phyloP scores from a whole-genome alignment of 1,140 invertebrate genomes.

The Acromyrmex heyeri region DNA sequence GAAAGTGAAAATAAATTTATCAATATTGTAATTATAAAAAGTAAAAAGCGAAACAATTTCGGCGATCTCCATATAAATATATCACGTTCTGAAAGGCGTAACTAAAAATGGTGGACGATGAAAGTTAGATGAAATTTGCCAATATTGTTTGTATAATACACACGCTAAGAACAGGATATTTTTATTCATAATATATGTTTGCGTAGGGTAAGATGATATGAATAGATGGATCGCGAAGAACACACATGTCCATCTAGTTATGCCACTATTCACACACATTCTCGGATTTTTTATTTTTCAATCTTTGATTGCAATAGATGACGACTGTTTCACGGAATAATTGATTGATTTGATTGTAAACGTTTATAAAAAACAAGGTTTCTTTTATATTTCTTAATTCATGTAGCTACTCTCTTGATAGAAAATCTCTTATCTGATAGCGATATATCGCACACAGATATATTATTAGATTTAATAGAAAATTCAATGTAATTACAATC shows the following conservation, averaged over 20 bases:
- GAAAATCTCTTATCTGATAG: background rate
- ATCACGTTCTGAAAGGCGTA: too few relatives aligned
- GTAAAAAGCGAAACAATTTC: background rate
- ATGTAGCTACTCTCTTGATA: background rate
- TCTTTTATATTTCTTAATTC: background rate
- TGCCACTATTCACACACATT: background rate
- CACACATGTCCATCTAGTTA: conserved; percentile 16
- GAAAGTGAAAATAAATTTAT: background rate
- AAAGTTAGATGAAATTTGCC: background rate
- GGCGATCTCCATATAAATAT: conserved; percentile 9
- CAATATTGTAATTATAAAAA: background rate
- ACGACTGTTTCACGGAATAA: conserved; percentile 30
- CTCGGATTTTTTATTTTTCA: background rate
- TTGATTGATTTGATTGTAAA: background rate
- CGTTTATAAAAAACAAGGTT: background rate
- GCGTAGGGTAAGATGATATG: background rate
- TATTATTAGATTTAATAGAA: background rate
- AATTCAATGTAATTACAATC: conserved; percentile 9
- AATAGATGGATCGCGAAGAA: background rate
- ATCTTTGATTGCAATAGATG: background rate
- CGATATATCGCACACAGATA: background rate
- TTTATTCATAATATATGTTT: background rate
- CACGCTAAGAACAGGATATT: background rate
- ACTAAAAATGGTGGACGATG: background rate
- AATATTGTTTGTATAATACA: background rate